Percentiles rank a stretch among this genome's conserved stretches.
phyloP scores from a whole-genome alignment of 2,113 vertebrate species.

The Podocnemis expansa region DNA sequence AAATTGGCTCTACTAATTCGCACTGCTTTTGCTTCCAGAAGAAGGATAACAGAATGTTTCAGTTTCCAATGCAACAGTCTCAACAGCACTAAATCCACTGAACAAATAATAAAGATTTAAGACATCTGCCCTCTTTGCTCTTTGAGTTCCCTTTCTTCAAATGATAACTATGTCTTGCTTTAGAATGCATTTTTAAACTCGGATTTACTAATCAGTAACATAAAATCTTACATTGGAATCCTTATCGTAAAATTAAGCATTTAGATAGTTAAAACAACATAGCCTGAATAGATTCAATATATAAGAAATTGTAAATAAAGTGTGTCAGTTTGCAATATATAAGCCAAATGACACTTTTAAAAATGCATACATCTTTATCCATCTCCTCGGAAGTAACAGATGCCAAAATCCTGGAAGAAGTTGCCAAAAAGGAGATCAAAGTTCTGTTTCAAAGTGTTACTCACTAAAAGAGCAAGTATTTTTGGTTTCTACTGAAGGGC shows the following conservation, averaged over 20 bases:
- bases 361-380: not conserved
- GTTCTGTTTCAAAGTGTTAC: constrained; percentile 47
- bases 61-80: not conserved
- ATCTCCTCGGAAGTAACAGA: not conserved
- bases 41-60: not conserved
- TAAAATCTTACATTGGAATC: not conserved
- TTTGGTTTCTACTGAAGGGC: constrained; percentile 66
- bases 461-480: constrained; percentile 74
- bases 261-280: not conserved
- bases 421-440: constrained; percentile 4
- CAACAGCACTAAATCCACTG: not conserved
- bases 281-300: constrained; percentile 8
- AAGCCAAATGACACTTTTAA: not conserved
- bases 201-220: not conserved
- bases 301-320: not conserved
- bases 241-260: not conserved
- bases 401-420: not conserved
- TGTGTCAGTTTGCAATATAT: not conserved
- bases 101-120: not conserved
- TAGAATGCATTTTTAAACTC: not conserved
- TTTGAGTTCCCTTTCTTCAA: not conserved
- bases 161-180: not conserved
- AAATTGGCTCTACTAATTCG: not conserved
- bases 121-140: not conserved
- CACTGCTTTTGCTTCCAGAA: not conserved